Evolutionary conservation across 1,140 invertebrate species (phyloP), one percentile per base, ranked within the genome.

Genomic region (Ganaspis sp.): DNA sequence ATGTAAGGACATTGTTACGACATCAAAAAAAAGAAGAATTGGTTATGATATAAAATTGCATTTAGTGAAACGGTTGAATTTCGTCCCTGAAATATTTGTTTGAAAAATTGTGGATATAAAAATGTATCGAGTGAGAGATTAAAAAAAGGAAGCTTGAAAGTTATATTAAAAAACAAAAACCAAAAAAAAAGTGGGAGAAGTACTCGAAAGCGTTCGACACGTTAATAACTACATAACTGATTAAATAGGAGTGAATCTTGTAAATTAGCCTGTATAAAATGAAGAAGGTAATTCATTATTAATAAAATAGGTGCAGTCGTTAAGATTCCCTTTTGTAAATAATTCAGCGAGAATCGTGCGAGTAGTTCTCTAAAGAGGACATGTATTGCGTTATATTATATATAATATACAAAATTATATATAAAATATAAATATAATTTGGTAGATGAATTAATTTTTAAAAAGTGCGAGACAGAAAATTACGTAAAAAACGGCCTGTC

Each of bases 271-370:
- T 58, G 34, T 73, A 74, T 72, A 74, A 70, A 49, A 69, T 70
- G 64, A 58, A 70, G 29, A 71, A 17, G 53, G 29, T 69, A 53
- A 38, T 21, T 72, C 12, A 21, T 38, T 54, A 71, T 34, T 42
- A 26, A 64, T 49, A 49, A 80, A 42, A 42, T 77, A 79, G 71
- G 34, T 76, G 53, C 75, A 83, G 76, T 80, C 70, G 75, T 80
- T 81, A 75, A 81, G 75, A 80, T 85, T 80, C 37, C 72, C 72
- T 83, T 86, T 84, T 86, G 82, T 86, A 84, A 84, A 84, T 84
- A 85, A 69, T 70, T 37, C 26, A 40, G 73, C 38, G 76, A 70
- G 21, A 77, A 73, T 72, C 49, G 69, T 42, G 73, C 45, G 49
- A 54, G 29, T 64, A 64, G 58, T 64, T 64, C 64, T 78, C 38